A percentile compares a stretch with the other conserved stretches of the same genome.
These are phyloP conservation scores for Menidia beryllina DNA, from an alignment of 2,113 vertebrate species.

Conservation along the genomic window DNA sequence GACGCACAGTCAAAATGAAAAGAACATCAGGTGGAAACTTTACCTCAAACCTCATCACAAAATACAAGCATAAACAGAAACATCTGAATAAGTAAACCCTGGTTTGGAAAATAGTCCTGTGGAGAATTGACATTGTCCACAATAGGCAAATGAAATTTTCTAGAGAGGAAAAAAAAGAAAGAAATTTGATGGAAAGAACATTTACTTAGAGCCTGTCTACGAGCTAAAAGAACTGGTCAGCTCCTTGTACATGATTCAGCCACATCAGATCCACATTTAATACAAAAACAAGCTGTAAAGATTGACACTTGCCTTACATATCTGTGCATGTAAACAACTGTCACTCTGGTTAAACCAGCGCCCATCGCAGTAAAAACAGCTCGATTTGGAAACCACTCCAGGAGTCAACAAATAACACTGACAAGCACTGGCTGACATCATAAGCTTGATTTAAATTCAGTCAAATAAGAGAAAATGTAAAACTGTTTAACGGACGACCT, in stretches of 20 bases:
- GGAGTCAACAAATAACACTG: conserved; percentile 34
- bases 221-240: not conserved
- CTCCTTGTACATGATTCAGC: conserved; percentile 4
- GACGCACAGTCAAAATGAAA: not conserved
- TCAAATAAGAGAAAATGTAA: not conserved
- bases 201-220: not conserved
- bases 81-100: not conserved
- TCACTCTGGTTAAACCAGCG: conserved; percentile 50
- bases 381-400: conserved; percentile 39
- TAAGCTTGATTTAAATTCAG: conserved; percentile 1
- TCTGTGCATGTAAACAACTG: conserved; percentile 54
- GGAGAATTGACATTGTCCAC: not conserved
- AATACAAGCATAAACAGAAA: not conserved
- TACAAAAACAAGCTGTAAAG: conserved; percentile 24
- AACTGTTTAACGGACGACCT: not conserved
- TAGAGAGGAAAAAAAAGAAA: not conserved
- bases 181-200: too few relatives aligned
- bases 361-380: conserved; percentile 48
- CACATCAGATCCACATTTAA: conserved; percentile 29
- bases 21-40: not conserved
- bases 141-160: not conserved
- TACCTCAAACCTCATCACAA: not conserved
- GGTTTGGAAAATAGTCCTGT: too few relatives aligned
- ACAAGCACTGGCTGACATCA: conserved; percentile 18
- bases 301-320: conserved; percentile 18